Base-by-base conservation (phyloP, 2,888 invertebrate genomes). In the Prosopocoilus inquinatus region DNA sequence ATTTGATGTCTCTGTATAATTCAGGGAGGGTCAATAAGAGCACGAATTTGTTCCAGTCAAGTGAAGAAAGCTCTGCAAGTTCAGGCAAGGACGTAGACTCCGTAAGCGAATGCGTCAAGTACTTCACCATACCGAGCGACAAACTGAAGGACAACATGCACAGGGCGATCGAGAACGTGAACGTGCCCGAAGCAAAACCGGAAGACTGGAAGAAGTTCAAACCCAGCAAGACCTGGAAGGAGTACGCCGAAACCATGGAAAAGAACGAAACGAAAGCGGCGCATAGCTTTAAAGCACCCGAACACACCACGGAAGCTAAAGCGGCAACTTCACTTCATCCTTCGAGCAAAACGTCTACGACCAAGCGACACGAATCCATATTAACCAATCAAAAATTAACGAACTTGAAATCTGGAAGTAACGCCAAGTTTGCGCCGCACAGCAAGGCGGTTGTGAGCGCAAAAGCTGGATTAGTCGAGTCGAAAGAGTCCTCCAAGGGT, bases 71-170 rank as follows among this genome's bases (percentile, higher is more conserved):
- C 2, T 9, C 41, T 4, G 9, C 50, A 50, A 41, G 41, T 44
- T 16, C 34, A 39, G 20, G 46, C 55, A 55, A 55, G 39, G 41
- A 36, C 13, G 34, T 7, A 12, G 49, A 34, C 28, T 41, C 16
- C n/a, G 20, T 11, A 9, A 11, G 16, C 9, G 53, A 53, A 52
- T 57, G 53, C 45, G 44, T 35, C n/a, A 16, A 44, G 34, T 57
- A 33, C 34, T 57, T 38, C 20, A 53, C 53, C 3, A 20, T 57
- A 13, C 49, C 57, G 5, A 35, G 33, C n/a, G 48, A 47, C 13
- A 41, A 48, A 20, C 16, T 57, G 35, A 32, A 39, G 35, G 34
- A 44, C n/a, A 39, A 46, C 13, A 33, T 57, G 20, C 34, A 48
- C n/a, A 28, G 45, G 33, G 57, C 53, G 12, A 44, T 57, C 28